Conservation (phyloP, 2,797 vertebrate species). For the Podargus strigoides region DNA sequence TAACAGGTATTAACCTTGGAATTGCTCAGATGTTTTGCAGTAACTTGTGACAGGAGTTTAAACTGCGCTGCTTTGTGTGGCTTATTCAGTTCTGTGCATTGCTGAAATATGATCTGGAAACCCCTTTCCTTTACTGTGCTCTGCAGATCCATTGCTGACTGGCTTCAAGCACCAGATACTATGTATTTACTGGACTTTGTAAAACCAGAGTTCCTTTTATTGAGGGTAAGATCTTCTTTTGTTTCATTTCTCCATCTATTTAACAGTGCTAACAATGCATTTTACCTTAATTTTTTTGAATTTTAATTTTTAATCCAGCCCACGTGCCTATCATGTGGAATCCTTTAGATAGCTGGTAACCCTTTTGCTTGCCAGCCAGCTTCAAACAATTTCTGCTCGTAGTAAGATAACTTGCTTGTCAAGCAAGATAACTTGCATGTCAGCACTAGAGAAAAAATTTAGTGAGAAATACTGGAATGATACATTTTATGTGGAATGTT, state of each 20-base stretch:
- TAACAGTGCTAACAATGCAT: background rate
- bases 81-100: background rate
- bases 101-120: background rate
- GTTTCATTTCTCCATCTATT: background rate
- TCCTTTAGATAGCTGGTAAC: background rate
- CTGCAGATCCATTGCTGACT: constrained; percentile 93
- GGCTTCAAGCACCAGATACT: constrained; percentile 95
- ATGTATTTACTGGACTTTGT: constrained; percentile 99
- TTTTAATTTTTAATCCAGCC: background rate
- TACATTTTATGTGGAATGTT: background rate
- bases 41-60: background rate
- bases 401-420: background rate
- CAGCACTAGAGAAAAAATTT: background rate
- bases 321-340: background rate
- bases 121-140: background rate
- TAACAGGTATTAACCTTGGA: constrained; percentile 81
- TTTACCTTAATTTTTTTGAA: background rate
- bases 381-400: background rate
- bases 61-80: background rate
- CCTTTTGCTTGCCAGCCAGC: background rate
- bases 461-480: background rate
- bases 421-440: background rate
- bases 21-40: background rate
- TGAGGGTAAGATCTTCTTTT: constrained; percentile 80
- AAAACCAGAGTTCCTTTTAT: constrained; percentile 95